phyloP scores from a whole-genome alignment of 2,888 invertebrate species.

The Drosophila rellima region DNA sequence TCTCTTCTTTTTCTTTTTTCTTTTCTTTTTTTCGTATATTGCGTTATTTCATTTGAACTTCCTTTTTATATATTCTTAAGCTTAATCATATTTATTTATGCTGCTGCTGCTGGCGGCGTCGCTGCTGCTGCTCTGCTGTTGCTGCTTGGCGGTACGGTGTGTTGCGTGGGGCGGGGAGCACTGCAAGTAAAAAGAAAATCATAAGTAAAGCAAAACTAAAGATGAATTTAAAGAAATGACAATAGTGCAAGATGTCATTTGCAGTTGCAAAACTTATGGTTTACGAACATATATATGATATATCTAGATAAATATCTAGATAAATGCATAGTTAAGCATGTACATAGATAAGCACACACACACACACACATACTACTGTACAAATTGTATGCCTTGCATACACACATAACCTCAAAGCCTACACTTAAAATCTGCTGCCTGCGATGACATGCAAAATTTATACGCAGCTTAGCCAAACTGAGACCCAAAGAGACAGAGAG shows the following conservation, averaged over 20 bases:
- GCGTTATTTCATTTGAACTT: conserved; percentile 79
- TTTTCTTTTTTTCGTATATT: conserved; percentile 64
- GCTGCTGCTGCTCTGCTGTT: conserved; percentile 32
- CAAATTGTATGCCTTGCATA: conserved; percentile 15
- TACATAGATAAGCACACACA: conserved; percentile 2
- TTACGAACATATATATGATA: conserved; percentile 17
- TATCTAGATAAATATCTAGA: conserved; percentile 12
- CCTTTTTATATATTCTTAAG: conserved; percentile 77
- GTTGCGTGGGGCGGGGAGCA: conserved; percentile 44
- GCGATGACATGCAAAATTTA: conserved; percentile 69
- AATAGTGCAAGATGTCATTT: conserved; percentile 39
- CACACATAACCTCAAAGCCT: conserved; percentile 44
- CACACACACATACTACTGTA: background rate
- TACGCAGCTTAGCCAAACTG: conserved; percentile 56
- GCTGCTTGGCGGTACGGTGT: conserved; percentile 36
- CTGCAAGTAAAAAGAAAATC: conserved; percentile 39
- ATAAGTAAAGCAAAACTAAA: conserved; percentile 23
- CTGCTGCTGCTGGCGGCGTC: conserved; percentile 43
- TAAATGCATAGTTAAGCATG: conserved; percentile 1
- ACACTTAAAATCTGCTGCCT: conserved; percentile 54
- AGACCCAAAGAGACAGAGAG: conserved; percentile 2
- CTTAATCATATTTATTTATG: conserved; percentile 80
- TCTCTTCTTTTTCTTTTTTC: conserved; percentile 24
- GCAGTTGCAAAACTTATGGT: conserved; percentile 30
- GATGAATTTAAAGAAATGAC: conserved; percentile 39